Base-by-base conservation (phyloP, 2,113 vertebrate genomes). In the Grus americana region DNA sequence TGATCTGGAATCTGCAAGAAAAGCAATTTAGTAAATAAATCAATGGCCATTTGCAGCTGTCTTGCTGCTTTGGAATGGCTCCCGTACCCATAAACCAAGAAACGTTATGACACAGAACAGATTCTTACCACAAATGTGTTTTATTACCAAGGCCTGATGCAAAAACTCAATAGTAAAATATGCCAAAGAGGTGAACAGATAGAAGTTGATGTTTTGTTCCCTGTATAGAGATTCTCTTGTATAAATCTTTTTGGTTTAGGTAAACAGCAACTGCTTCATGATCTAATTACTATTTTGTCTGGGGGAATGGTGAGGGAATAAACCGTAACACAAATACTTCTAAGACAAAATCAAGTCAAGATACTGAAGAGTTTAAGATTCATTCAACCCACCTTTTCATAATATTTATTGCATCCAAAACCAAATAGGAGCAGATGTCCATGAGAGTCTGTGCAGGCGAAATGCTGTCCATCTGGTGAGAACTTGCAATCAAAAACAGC, bases 401-500 rank as follows among this genome's bases (percentile, higher is more conserved):
- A 99, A 40, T 98, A 98, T 97, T 98, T 98, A 98, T 99, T 99
- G 98, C 99, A 99, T 93, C 99, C 99, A 87, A 99, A 99, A 47
- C 99, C 99, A 98, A 99, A 99, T 72, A 99, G 98, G 30, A 99
- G 98, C 96, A 99, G 98, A 98, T 99, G 99, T 55, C 99, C 99
- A 58, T 99, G 99, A 61, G 99, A 99, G 98, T 99, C 99, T 62
- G 99, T 99, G 97, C 99, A 99, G 94, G 99, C 99, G 95, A 99
- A 99, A 98, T 99, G 99, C 92, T 99, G 99, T 71, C 99, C 99
- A 96, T 99, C 99, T 76, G 98, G 98, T 34, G 99, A 99, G 98
- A 99, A 99, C 98, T 99, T 99, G 98, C 99, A 99, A 96, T 99
- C 99, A 97, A 98, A 99, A 92, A 99, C 99, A 80, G 99, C 99